Percentiles rank a stretch among this genome's conserved stretches.
phyloP scores from a whole-genome alignment of 53 echinoderm and acorn worm species.

The Paelopatides confundens region DNA sequence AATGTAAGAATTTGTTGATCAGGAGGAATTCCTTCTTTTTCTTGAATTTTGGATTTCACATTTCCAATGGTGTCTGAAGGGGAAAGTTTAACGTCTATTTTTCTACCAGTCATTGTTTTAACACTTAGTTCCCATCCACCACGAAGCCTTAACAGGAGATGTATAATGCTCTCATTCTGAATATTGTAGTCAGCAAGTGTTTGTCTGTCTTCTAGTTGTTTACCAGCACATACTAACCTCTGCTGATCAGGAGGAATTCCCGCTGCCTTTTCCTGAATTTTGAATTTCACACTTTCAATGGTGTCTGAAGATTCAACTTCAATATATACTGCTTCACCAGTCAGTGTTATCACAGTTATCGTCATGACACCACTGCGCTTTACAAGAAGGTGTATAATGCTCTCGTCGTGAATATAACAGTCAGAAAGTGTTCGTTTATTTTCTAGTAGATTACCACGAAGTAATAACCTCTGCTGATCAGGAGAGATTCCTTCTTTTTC shows the following conservation, averaged over 20 bases:
- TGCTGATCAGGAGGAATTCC: constrained; percentile 20
- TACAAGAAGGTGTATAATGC: background rate
- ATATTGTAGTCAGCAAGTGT: too few relatives aligned
- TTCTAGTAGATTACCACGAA: constrained; percentile 23
- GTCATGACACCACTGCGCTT: background rate
- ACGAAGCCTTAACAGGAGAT: too few relatives aligned
- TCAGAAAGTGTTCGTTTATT: constrained; percentile 33
- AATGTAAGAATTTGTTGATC: too few relatives aligned
- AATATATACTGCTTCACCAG: background rate
- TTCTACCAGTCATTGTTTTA: too few relatives aligned
- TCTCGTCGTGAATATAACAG: background rate
- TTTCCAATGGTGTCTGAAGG: too few relatives aligned
- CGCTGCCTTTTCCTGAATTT: constrained; percentile 43
- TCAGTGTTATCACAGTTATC: background rate
- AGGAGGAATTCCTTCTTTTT: too few relatives aligned
- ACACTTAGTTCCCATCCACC: too few relatives aligned
- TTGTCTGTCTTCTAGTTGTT: too few relatives aligned
- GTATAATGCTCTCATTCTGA: too few relatives aligned
- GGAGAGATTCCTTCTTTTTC: constrained; percentile 85
- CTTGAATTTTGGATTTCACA: too few relatives aligned
- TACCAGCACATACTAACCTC: background rate
- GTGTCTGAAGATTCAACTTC: background rate
- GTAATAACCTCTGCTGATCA: constrained; percentile 23
- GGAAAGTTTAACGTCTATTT: too few relatives aligned
- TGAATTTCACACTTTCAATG: background rate